Evolutionary conservation across 2,888 invertebrate genomes (phyloP), one percentile per base, ranked within the genome.

Genomic region (Oxycera nigricornis): DNA sequence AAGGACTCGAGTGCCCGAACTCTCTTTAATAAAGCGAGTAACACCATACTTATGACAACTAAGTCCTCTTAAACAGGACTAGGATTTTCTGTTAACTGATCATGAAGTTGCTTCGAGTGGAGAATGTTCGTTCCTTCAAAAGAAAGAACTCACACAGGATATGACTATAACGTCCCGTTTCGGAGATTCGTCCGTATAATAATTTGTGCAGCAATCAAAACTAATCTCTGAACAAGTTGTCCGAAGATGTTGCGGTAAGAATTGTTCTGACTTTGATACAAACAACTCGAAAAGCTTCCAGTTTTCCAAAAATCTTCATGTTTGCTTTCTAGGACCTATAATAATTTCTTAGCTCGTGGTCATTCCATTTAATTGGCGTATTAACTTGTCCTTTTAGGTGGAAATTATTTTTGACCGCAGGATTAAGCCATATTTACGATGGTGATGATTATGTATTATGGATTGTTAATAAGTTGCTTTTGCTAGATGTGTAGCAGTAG

Each of bases 331-430:
- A 70, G 31, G 52, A 31, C 70, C 52, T 46, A 52, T 55, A 70
- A 73, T 75, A 75, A 73, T 74, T 73, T 65, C 76, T 76, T 72
- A 74, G 73, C 55, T 61, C 72, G 59, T 72, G 76, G 68, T 72
- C 76, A 76, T 76, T 76, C 72, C 74, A 74, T 61, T 76, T 76
- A 76, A 76, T 76, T 76, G 76, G 72, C 72, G 74, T 76, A 76
- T 76, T 76, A 76, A 76, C 76, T 76, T 76, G 75, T 73, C 73
- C 75, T 76, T 76, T 76, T 70, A 72, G 75, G 75, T 67, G 70
- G 73, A 72, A 76, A 73, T 73, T 76, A 73, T 73, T 76, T 76
- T 74, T 62, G 59, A 76, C 75, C 75, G 62, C 74, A 76, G 55
- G 75, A 73, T 73, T 76, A 73, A 46, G 70, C 22, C 35, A 17